Conservation (phyloP, 1,140 invertebrate genomes). For the Caerostris extrusa region DNA sequence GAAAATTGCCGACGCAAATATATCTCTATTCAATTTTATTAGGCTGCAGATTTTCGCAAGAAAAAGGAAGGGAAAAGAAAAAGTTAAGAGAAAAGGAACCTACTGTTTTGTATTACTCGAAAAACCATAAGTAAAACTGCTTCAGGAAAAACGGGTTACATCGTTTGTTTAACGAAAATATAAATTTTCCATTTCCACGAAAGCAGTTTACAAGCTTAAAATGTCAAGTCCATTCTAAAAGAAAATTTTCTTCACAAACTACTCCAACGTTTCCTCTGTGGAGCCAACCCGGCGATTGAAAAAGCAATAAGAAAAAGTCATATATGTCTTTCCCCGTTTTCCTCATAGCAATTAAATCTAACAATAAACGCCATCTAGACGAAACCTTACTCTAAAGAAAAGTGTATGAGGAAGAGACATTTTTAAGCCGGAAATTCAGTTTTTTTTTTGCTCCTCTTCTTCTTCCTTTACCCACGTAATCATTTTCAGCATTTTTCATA, state of each 20-base stretch:
- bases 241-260: not conserved
- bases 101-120: conserved; percentile 15
- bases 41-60: not conserved
- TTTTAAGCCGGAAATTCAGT: not conserved
- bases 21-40: not conserved
- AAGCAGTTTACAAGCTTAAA: no score
- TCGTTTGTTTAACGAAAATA: not conserved
- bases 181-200: not conserved
- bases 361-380: conserved; percentile 19
- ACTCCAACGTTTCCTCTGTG: not conserved
- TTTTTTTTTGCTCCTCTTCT: no score
- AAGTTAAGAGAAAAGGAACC: not conserved
- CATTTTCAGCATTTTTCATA: no score
- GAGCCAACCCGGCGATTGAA: conserved; percentile 29
- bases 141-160: not conserved
- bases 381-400: not conserved
- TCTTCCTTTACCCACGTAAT: no score
- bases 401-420: not conserved
- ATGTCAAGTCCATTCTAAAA: no score
- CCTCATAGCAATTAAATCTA: conserved; percentile 45
- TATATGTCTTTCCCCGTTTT: not conserved
- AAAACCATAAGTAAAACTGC: conserved; percentile 12
- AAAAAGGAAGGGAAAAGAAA: not conserved
- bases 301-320: conserved; percentile 36
- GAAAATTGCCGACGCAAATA: not conserved